Conservation (phyloP, 2,888 invertebrate genomes). For the Amaurobius ferox region DNA sequence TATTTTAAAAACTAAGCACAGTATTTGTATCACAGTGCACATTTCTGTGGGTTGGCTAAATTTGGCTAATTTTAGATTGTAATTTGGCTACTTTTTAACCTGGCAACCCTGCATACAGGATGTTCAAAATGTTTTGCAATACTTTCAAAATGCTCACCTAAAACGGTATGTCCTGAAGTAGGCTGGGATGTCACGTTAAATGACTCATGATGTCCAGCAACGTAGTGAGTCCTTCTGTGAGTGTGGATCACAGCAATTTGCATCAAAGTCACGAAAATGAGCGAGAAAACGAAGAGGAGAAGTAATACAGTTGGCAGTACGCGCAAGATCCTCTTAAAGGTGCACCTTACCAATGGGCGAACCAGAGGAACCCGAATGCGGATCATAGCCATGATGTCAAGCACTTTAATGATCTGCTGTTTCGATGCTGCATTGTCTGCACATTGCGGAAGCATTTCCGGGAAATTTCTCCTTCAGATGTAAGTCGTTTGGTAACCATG, state of each 20-base stretch:
- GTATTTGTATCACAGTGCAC: too few species aligned
- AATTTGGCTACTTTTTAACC: too few species aligned
- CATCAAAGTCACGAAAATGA: constrained; percentile 74
- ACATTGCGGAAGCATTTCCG: neutral
- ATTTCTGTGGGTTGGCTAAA: too few species aligned
- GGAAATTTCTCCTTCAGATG: neutral
- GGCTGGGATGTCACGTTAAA: constrained; percentile 39
- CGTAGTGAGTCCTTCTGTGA: constrained; percentile 63
- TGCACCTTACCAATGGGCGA: constrained; percentile 73
- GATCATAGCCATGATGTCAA: constrained; percentile 46
- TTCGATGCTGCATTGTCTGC: too few species aligned
- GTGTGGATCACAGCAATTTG: constrained; percentile 74
- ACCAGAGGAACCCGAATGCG: constrained; percentile 73
- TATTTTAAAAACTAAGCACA: too few species aligned
- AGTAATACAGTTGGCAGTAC: constrained; percentile 73
- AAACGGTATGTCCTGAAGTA: constrained; percentile 5
- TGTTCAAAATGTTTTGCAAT: too few species aligned
- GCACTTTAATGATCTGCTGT: too few species aligned
- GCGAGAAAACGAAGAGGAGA: constrained; percentile 73
- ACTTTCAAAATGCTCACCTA: too few species aligned
- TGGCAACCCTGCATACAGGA: too few species aligned
- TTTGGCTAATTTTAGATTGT: too few species aligned
- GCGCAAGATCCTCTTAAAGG: constrained; percentile 73
- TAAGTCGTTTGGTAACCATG: too few species aligned
- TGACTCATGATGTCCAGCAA: constrained; percentile 28